Evolutionary conservation across 1,140 invertebrate species (phyloP).

Genomic region (Trachymyrmex cornetzi): DNA sequence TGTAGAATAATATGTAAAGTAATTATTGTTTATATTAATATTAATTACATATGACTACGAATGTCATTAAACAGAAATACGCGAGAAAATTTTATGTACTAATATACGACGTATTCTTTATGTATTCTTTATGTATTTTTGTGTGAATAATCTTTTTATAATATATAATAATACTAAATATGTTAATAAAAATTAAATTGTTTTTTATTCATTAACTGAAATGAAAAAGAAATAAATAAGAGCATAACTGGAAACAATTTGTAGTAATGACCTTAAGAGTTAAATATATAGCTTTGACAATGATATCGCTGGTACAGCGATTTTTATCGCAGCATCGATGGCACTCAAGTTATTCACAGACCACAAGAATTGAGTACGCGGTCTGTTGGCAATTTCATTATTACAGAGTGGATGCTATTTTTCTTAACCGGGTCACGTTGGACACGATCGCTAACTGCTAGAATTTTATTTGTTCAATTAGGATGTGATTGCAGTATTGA

Average conservation of each 20-base stretch:
- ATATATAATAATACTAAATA: background rate
- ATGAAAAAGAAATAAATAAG: background rate
- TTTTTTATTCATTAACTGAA: background rate
- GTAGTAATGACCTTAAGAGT: conserved; percentile 23
- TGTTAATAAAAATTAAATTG: background rate
- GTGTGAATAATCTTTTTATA: no score
- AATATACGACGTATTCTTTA: no score
- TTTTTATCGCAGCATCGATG: conserved; percentile 42
- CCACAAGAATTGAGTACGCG: background rate
- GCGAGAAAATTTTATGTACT: no score
- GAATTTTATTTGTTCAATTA: conserved; percentile 45
- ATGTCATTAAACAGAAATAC: no score
- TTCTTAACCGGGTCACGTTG: background rate
- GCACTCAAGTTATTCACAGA: conserved; percentile 45
- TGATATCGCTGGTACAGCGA: conserved; percentile 1
- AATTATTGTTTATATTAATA: no score
- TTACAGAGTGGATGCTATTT: conserved; percentile 37
- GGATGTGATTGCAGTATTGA: conserved; percentile 34
- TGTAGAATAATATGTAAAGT: no score
- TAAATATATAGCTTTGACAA: conserved; percentile 15
- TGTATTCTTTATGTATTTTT: background rate
- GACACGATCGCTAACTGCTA: conserved; percentile 3
- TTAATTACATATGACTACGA: no score
- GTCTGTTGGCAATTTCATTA: conserved; percentile 50
- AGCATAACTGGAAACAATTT: background rate